These are phyloP conservation scores for Strix uralensis DNA, from an alignment of 2,113 vertebrate genomes.

Conservation along the genomic window DNA sequence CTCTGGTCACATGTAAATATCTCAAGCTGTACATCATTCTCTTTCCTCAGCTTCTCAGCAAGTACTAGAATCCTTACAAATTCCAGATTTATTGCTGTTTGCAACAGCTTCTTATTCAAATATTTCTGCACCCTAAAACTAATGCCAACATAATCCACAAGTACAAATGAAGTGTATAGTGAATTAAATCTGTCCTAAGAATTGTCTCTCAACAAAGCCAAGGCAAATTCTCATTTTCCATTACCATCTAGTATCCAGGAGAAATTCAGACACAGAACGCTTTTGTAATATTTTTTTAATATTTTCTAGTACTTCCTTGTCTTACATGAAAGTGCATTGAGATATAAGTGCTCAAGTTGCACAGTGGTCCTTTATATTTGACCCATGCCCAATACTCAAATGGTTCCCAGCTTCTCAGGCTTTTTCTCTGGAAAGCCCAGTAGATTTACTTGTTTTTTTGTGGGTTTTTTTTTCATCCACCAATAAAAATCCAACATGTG, in stretches of 20 bases:
- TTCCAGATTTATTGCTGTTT: neutral
- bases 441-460: neutral
- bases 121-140: neutral
- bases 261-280: neutral
- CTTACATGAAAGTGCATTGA: neutral
- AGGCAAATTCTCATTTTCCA: neutral
- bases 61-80: neutral
- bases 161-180: neutral
- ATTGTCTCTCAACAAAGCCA: neutral
- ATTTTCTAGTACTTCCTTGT: neutral
- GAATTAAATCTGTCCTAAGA: neutral
- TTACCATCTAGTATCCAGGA: neutral
- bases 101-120: neutral
- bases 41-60: neutral
- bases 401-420: neutral
- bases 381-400: neutral
- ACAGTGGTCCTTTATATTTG: neutral
- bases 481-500: neutral
- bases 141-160: neutral
- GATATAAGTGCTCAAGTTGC: neutral
- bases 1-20: neutral
- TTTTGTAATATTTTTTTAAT: neutral
- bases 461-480: neutral
- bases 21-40: neutral
- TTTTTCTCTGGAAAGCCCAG: neutral